A percentile compares a stretch with the other conserved stretches of the same genome.
These are phyloP conservation scores for Panthera uncia DNA, from an alignment of 2,113 vertebrate species.

Conservation along the genomic window DNA sequence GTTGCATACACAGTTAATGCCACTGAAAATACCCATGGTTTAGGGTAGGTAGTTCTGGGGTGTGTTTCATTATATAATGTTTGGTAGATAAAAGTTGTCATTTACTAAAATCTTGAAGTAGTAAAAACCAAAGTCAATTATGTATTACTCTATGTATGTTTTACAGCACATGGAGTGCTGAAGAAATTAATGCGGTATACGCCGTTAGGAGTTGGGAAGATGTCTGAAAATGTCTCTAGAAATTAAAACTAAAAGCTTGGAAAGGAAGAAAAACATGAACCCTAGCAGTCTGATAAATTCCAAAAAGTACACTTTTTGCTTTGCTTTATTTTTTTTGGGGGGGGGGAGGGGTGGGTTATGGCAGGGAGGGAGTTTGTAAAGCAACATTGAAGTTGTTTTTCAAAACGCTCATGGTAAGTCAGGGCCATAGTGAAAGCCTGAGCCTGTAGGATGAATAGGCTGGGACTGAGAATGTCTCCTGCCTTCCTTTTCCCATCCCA, in stretches of 20 bases:
- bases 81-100: not conserved
- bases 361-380: not conserved
- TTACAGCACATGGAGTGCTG: not conserved
- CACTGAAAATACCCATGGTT: not conserved
- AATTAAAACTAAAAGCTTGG: not conserved
- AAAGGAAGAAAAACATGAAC: not conserved
- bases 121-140: not conserved
- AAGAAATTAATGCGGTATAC: not conserved
- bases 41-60: not conserved
- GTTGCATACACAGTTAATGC: not conserved
- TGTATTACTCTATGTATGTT: not conserved
- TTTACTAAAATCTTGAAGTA: not conserved
- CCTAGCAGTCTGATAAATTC: not conserved
- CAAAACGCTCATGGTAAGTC: not conserved
- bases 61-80: not conserved
- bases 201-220: not conserved
- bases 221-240: not conserved
- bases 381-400: not conserved
- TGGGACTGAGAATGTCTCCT: not conserved
- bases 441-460: not conserved
- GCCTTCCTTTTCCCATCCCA: too few relatives aligned
- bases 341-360: too few relatives aligned
- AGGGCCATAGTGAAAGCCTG: not conserved
- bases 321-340: too few relatives aligned
- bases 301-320: not conserved